phyloP scores from a whole-genome alignment of 1,140 invertebrate genomes.

The Drosophila simulans region DNA sequence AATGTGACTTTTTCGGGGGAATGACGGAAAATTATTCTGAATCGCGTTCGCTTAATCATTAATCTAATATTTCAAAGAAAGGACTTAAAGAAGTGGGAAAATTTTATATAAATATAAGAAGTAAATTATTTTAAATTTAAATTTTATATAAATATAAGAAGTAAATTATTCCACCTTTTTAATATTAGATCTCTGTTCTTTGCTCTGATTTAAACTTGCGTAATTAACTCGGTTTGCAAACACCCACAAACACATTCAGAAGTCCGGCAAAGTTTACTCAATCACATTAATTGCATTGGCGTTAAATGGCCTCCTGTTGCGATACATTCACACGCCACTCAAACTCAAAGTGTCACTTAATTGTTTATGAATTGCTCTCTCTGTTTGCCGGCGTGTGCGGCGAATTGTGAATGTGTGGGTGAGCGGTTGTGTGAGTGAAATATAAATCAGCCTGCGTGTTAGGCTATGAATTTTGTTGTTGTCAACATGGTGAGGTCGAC shows the following conservation, averaged over 20 bases:
- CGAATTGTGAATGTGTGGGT: conserved; percentile 8
- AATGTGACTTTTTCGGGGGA: neutral
- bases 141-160: no score
- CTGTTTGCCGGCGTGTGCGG: conserved; percentile 14
- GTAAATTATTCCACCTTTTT: no score
- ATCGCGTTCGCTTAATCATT: neutral
- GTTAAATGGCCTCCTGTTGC: conserved; percentile 32
- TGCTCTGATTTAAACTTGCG: neutral
- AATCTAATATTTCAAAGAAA: no score
- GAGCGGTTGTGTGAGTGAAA: conserved; percentile 40
- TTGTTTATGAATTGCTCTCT: conserved; percentile 69
- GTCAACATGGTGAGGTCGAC: conserved; percentile 12
- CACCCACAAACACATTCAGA: conserved; percentile 9
- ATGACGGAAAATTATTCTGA: neutral
- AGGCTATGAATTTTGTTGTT: conserved; percentile 43
- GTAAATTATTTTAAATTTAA: no score
- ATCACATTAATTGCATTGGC: conserved; percentile 68
- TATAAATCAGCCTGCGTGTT: conserved; percentile 64
- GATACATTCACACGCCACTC: conserved; percentile 12
- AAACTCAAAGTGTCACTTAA: conserved; percentile 65
- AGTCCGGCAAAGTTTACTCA: conserved; percentile 60
- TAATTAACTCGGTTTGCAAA: conserved; percentile 40
- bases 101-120: no score
- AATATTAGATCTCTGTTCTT: no score
- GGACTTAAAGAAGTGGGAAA: no score